Conservation (phyloP, 2,888 invertebrate genomes). For the Cheilosia grossa region DNA sequence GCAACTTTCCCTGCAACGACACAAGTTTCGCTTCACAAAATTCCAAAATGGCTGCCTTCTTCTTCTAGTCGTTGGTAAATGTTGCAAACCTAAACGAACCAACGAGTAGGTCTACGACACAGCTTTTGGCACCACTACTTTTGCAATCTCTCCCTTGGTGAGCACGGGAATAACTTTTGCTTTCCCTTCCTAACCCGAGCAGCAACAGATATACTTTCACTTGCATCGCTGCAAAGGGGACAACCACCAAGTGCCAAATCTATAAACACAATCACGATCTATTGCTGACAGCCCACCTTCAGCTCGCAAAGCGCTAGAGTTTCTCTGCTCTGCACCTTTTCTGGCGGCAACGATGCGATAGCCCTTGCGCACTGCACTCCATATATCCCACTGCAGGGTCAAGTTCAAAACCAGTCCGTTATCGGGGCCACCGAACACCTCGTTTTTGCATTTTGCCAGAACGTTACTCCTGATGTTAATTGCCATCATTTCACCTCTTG, state of each 20-base stretch:
- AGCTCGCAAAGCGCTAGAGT: neutral
- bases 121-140: too few species aligned
- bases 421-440: constrained; percentile 57
- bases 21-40: too few species aligned
- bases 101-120: too few species aligned
- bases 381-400: neutral
- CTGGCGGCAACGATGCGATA: neutral
- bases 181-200: neutral
- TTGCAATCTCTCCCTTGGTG: too few species aligned
- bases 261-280: neutral
- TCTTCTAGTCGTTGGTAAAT: too few species aligned
- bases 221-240: neutral
- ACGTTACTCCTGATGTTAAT: constrained; percentile 52
- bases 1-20: too few species aligned
- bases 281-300: neutral
- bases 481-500: constrained; percentile 61
- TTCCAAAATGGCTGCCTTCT: too few species aligned
- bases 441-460: constrained; percentile 22
- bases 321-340: constrained; percentile 13
- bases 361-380: neutral
- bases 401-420: constrained; percentile 39
- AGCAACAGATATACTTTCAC: neutral
- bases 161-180: too few species aligned
- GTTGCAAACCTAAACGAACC: too few species aligned
- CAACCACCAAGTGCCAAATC: neutral